A percentile compares a stretch with the other conserved stretches of the same genome.
Evolutionary conservation across 2,888 invertebrate species (phyloP).

Genomic region (Rhingia rostrata): DNA sequence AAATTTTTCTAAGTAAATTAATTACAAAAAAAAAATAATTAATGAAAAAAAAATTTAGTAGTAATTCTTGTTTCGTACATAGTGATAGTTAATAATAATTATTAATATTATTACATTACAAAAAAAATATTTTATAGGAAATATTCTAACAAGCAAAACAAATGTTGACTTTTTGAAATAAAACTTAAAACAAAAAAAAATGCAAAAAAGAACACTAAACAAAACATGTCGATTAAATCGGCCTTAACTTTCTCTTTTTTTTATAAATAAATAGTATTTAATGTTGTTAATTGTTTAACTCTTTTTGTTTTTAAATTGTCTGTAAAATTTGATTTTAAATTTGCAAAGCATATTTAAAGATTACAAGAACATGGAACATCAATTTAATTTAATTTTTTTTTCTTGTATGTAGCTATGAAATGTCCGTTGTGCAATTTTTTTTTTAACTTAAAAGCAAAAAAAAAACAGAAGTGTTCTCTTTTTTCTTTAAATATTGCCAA

Average conservation of each 20-base stretch:
- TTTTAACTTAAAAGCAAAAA: constrained; percentile 17
- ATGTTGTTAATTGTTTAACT: constrained; percentile 73
- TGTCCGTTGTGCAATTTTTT: constrained; percentile 71
- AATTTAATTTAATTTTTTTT: constrained; percentile 20
- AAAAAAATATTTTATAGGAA: constrained; percentile 62
- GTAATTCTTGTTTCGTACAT: constrained; percentile 62
- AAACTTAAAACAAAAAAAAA: constrained; percentile 33
- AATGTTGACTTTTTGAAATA: constrained; percentile 62
- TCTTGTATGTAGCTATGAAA: constrained; percentile 49
- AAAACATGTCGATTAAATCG: constrained; percentile 64
- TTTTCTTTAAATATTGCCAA: not conserved
- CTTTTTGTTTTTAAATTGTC: constrained; percentile 31
- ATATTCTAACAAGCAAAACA: constrained; percentile 56
- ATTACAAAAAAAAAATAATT: constrained; percentile 55
- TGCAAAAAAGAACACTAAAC: constrained; percentile 4
- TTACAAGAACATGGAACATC: not conserved
- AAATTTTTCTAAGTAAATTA: constrained; percentile 73
- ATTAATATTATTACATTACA: constrained; percentile 74
- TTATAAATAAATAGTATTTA: constrained; percentile 62
- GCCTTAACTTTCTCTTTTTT: constrained; percentile 50
- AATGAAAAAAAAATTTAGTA: constrained; percentile 52
- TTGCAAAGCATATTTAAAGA: constrained; percentile 67
- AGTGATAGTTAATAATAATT: constrained; percentile 69
- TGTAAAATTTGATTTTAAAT: constrained; percentile 22
- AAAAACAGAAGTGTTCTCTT: constrained; percentile 15